phyloP scores from a whole-genome alignment of 2,888 invertebrate species.

The Nomada lathburiana region DNA sequence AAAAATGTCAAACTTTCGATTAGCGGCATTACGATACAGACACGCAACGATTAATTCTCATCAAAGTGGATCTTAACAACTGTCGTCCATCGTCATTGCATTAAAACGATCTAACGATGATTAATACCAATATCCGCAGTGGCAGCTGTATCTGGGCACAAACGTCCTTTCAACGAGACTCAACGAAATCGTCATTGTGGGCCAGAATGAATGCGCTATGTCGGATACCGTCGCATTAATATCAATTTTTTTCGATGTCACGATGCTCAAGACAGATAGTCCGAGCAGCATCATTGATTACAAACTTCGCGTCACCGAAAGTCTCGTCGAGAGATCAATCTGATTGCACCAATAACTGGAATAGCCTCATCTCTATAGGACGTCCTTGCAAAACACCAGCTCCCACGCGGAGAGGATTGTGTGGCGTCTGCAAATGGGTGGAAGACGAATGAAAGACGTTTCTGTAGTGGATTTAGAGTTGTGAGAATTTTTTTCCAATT shows the following conservation, averaged over 20 bases:
- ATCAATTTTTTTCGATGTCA: constrained; percentile 32
- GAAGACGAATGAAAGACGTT: neutral
- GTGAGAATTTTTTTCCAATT: neutral
- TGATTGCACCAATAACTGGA: constrained; percentile 33
- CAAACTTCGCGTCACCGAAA: neutral
- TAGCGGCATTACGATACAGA: neutral
- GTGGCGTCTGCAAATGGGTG: neutral
- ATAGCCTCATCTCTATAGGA: constrained; percentile 16
- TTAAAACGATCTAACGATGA: constrained; percentile 37
- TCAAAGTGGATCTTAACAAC: constrained; percentile 8
- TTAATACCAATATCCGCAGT: constrained; percentile 9
- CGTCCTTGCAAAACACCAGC: constrained; percentile 19
- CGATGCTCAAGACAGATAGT: neutral
- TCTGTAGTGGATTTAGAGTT: neutral
- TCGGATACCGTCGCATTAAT: constrained; percentile 30
- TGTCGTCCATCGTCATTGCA: constrained; percentile 14
- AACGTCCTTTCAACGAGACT: constrained; percentile 9
- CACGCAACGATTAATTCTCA: constrained; percentile 29
- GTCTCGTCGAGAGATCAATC: constrained; percentile 27
- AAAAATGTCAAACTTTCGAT: no score
- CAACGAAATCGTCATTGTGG: constrained; percentile 19
- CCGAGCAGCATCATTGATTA: constrained; percentile 11
- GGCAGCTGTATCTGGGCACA: constrained; percentile 26
- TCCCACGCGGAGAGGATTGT: neutral
- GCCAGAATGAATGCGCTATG: neutral